Evolutionary conservation across 1,140 invertebrate species (phyloP), one percentile per base, ranked within the genome.

Genomic region (Pogonus chalceus): DNA sequence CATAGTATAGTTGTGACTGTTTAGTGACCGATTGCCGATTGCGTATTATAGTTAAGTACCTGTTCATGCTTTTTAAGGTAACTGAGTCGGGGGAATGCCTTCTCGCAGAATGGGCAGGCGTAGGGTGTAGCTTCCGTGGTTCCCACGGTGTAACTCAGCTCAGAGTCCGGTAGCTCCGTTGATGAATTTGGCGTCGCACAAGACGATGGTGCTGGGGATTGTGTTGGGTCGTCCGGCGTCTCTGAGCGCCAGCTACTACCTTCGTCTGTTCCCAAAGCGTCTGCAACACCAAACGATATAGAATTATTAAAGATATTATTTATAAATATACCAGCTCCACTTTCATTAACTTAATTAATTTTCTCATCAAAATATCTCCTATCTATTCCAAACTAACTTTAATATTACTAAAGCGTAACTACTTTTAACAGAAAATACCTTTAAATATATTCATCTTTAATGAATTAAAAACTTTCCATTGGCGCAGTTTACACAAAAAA

Each of bases 41-140:
- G 14, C 7, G 26, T 31, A 31, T 7, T 14, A 14, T 31, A 18
- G n/a, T n/a, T 43, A 43, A 7, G 21, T 71, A 94, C 92, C 86
- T 93, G 90, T 73, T 94, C 88, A 78, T 95, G 92, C 71, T 90
- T 89, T 72, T 91, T 92, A 57, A 95, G 78, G 68, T 90, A 89
- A 51, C 83, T 87, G 23, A 89, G 80, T 37, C 88, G 77, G 1
- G 90, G 85, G 73, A 94, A 96, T 46, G 90, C 88, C 69, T 90
- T 88, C 57, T 92, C 87, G 74, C 92, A 96, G 69, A 82, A 86
- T 68, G 88, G 85, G 72, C 90, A 92, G 58, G 87, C 82, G 76
- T 92, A 90, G 31, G 90, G 90, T 23, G 87, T 87, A 57, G 77
- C 76, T 56, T 87, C 83, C 2, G 82, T 85, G 49, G 80, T 78